A percentile compares a stretch with the other conserved stretches of the same genome.
These are phyloP conservation scores for Orius insidiosus DNA, from an alignment of 1,140 invertebrate genomes.

Conservation along the genomic window DNA sequence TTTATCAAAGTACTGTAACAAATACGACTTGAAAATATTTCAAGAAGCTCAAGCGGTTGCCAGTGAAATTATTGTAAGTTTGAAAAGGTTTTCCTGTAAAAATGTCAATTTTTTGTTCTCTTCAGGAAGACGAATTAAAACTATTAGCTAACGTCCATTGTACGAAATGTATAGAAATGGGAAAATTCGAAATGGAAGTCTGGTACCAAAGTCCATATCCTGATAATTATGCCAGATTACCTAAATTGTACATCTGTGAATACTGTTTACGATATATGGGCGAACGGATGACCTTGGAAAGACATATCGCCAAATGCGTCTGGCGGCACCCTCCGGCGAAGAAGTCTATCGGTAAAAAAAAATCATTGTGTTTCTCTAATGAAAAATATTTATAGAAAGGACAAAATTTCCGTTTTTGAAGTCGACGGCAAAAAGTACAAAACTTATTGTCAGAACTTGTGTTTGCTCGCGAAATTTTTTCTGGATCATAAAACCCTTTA, in stretches of 20 bases:
- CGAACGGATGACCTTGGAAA: slow-evolving; percentile 61
- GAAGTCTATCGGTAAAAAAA: slow-evolving; percentile 51
- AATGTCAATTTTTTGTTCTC: slow-evolving; percentile 10
- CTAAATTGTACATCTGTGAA: slow-evolving; percentile 91
- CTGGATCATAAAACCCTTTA: slow-evolving; percentile 95
- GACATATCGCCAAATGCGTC: slow-evolving; percentile 79
- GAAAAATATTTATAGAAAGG: slow-evolving; percentile 57
- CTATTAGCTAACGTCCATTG: slow-evolving; percentile 51
- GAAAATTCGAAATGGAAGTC: slow-evolving; percentile 91
- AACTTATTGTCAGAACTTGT: slow-evolving; percentile 95
- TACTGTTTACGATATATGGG: slow-evolving; percentile 93
- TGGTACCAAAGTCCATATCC: slow-evolving; percentile 99
- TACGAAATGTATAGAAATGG: slow-evolving; percentile 79
- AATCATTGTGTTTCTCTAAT: too few species aligned
- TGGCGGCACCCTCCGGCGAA: slow-evolving; percentile 85
- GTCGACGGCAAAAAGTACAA: slow-evolving; percentile 93
- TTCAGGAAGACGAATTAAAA: slow-evolving; percentile 47
- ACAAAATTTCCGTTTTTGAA: slow-evolving; percentile 91
- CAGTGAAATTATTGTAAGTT: slow-evolving; percentile 59
- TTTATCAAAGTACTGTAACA: slow-evolving; percentile 60
- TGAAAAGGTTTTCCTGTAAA: too few species aligned
- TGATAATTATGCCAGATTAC: slow-evolving; percentile 76
- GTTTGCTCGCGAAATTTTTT: slow-evolving; percentile 90
- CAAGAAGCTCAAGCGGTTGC: slow-evolving; percentile 80
- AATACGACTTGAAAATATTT: slow-evolving; percentile 82